Conservation (phyloP, 1,140 invertebrate genomes). For the Pseudomyrmex dendroicus region DNA sequence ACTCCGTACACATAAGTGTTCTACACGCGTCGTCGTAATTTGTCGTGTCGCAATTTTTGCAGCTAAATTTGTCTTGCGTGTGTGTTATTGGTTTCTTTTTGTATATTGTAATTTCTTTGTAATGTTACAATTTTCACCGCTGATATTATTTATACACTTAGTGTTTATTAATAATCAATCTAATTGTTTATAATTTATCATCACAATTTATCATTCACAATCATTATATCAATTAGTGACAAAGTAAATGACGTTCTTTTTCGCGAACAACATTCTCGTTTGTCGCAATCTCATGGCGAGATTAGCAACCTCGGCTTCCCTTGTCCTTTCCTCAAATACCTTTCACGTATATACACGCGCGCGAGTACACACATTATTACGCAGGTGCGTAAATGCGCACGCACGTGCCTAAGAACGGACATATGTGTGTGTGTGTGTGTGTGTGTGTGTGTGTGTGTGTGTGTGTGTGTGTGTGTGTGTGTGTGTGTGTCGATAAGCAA, state of each 20-base stretch:
- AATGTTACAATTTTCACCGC: not conserved
- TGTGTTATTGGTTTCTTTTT: not conserved
- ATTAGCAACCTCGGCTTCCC: slow-evolving; percentile 32
- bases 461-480: too few relatives aligned
- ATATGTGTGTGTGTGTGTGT: too few relatives aligned
- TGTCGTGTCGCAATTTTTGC: slow-evolving; percentile 26
- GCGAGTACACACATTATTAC: not conserved
- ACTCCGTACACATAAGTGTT: not conserved
- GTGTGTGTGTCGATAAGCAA: slow-evolving; percentile 54
- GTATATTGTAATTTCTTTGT: not conserved
- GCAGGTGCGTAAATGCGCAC: slow-evolving; percentile 37
- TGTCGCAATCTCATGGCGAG: slow-evolving; percentile 25
- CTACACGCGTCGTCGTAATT: slow-evolving; percentile 4
- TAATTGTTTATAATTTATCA: not conserved
- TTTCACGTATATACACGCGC: slow-evolving; percentile 31
- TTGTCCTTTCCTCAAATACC: slow-evolving; percentile 56
- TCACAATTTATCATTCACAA: slow-evolving; percentile 6
- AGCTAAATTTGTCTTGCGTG: not conserved
- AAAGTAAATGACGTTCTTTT: not conserved
- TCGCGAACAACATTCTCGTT: slow-evolving; percentile 19
- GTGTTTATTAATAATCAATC: not conserved
- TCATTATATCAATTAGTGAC: slow-evolving; percentile 3
- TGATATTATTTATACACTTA: not conserved
- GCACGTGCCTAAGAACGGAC: slow-evolving; percentile 36
- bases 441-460: too few relatives aligned